These are phyloP conservation scores for Ophiothrix spiculata DNA, from an alignment of 35 echinoderm and acorn worm species.

Conservation along the genomic window DNA sequence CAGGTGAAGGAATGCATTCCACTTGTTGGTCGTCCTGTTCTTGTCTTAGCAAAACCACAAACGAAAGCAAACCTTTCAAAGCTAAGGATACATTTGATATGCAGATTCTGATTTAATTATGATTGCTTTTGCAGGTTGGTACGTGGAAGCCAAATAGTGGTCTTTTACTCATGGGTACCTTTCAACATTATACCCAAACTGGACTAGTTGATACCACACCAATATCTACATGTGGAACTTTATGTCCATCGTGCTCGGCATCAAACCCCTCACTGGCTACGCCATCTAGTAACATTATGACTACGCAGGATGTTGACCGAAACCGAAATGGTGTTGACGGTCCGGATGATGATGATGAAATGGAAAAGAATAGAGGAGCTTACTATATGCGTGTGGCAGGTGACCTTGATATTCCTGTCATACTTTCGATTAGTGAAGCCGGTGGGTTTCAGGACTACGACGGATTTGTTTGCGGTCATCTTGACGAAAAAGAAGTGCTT, in stretches of 20 bases:
- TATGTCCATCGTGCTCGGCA: background rate
- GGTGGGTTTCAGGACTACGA: conserved; percentile 9
- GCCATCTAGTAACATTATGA: too few relatives aligned
- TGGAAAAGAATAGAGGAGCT: background rate
- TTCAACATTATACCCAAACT: background rate
- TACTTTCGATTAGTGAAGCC: conserved; percentile 38
- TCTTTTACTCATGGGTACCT: background rate
- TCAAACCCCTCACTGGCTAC: background rate
- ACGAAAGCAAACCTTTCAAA: too few relatives aligned
- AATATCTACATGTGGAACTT: background rate
- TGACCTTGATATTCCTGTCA: conserved; percentile 41
- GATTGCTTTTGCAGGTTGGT: background rate
- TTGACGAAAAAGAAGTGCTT: conserved; percentile 10
- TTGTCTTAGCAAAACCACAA: too few relatives aligned
- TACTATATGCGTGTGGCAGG: conserved; percentile 42
- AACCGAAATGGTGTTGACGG: too few relatives aligned
- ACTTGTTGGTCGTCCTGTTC: too few relatives aligned
- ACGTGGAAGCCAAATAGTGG: background rate
- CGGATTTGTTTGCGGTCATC: conserved; percentile 31
- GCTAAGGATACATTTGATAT: too few relatives aligned
- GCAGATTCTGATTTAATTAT: too few relatives aligned
- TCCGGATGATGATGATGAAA: background rate
- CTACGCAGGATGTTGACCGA: too few relatives aligned
- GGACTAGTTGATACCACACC: background rate
- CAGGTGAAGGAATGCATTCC: too few relatives aligned